phyloP scores from a whole-genome alignment of 1,140 invertebrate genomes.

The Thalassaphorura encarpata region DNA sequence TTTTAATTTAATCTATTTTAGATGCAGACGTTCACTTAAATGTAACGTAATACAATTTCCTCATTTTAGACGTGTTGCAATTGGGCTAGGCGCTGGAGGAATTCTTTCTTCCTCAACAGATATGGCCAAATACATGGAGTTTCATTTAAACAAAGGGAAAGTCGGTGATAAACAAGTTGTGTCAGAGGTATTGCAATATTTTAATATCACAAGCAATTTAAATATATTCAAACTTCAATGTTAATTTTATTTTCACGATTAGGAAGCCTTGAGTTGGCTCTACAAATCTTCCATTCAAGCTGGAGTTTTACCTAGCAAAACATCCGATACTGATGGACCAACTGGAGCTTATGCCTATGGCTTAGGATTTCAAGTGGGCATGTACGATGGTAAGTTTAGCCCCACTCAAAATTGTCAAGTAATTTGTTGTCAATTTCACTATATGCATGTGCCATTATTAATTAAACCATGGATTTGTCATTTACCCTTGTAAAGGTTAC shows the following conservation, averaged over 20 bases:
- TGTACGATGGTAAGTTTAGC: neutral
- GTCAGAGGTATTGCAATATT: neutral
- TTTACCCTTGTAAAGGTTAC: constrained; percentile 5
- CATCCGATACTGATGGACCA: neutral
- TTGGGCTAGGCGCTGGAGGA: constrained; percentile 1
- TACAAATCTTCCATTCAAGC: neutral
- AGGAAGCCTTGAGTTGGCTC: neutral
- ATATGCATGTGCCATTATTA: no score
- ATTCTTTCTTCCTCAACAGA: neutral
- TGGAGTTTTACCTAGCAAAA: neutral
- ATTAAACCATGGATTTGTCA: no score
- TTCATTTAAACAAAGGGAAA: constrained; percentile 8
- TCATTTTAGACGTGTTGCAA: neutral
- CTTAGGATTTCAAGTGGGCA: neutral
- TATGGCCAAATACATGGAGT: constrained; percentile 11
- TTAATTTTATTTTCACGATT: neutral
- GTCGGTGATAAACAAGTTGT: neutral
- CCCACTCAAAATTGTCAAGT: neutral
- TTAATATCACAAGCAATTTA: no score
- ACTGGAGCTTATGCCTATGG: neutral
- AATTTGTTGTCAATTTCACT: constrained; percentile 2
- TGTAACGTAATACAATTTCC: no score
- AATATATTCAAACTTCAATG: neutral
- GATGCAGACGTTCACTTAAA: no score
- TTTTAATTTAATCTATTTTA: no score